Conservation (phyloP, 2,888 invertebrate species). For the Drymonia ruficornis region DNA sequence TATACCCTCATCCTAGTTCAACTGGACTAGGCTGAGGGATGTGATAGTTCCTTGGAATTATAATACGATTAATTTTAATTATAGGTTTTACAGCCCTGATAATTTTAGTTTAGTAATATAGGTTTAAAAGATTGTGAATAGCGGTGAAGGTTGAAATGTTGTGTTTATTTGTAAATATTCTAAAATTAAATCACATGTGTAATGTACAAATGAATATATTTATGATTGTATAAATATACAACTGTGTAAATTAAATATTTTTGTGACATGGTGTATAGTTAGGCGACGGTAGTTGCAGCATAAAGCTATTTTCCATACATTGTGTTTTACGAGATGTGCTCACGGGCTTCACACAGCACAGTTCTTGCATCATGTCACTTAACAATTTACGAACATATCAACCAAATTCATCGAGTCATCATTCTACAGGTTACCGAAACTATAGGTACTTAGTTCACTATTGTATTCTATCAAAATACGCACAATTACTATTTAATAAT, state of each 20-base stretch:
- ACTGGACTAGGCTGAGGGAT: constrained; percentile 11
- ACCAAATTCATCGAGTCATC: constrained; percentile 54
- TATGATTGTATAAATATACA: constrained; percentile 72
- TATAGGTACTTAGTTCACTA: constrained; percentile 23
- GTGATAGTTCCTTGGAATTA: constrained; percentile 26
- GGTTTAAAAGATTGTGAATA: constrained; percentile 63
- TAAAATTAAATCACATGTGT: constrained; percentile 68
- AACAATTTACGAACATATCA: constrained; percentile 69
- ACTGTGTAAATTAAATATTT: constrained; percentile 74
- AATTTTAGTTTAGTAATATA: constrained; percentile 55
- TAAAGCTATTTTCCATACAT: constrained; percentile 68
- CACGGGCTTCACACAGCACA: constrained; percentile 73
- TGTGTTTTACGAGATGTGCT: constrained; percentile 57
- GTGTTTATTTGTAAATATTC: constrained; percentile 79
- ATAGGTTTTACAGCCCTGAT: constrained; percentile 74
- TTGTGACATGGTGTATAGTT: constrained; percentile 80
- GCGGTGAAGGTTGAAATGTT: constrained; percentile 66
- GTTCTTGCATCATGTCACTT: constrained; percentile 75
- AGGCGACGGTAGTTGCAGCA: constrained; percentile 56
- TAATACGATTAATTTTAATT: constrained; percentile 45
- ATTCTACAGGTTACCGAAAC: constrained; percentile 49
- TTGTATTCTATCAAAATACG: constrained; percentile 54
- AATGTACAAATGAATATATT: constrained; percentile 82
- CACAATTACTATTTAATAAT: constrained; percentile 51
- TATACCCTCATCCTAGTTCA: constrained; percentile 11